Conservation (phyloP, 2,888 invertebrate genomes). For the Agriotes lineatus region DNA sequence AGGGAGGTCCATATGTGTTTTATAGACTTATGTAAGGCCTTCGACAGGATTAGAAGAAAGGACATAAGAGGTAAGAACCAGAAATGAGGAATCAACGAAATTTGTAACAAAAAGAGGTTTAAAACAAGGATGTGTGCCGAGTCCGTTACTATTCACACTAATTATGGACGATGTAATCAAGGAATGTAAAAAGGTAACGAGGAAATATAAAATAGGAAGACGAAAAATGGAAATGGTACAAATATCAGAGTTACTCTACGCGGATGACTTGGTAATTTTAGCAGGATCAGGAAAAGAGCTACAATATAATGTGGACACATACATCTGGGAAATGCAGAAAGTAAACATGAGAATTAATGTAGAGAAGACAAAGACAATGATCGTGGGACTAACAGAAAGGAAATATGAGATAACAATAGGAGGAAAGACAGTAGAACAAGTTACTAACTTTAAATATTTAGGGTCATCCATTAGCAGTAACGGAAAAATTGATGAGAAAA, state of each 20-base stretch:
- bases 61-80: not conserved
- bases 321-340: not conserved
- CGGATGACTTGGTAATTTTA: not conserved
- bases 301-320: not conserved
- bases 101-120: too few species aligned
- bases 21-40: not conserved
- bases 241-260: not conserved
- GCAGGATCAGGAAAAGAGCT: not conserved
- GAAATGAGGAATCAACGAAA: not conserved
- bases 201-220: not conserved
- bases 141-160: not conserved
- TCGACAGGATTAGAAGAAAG: too few species aligned
- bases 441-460: too few species aligned
- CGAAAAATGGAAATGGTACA: not conserved
- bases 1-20: not conserved
- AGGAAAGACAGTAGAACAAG: too few species aligned
- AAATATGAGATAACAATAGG: too few species aligned
- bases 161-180: not conserved
- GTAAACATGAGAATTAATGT: not conserved
- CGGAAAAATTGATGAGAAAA: not conserved
- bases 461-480: not conserved
- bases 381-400: too few species aligned
- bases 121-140: not conserved
- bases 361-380: too few species aligned
- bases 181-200: not conserved